Percentiles rank a stretch among this genome's conserved stretches.
Conservation (phyloP, 2,797 vertebrate species). For the Dendrocincla tyrannina region DNA sequence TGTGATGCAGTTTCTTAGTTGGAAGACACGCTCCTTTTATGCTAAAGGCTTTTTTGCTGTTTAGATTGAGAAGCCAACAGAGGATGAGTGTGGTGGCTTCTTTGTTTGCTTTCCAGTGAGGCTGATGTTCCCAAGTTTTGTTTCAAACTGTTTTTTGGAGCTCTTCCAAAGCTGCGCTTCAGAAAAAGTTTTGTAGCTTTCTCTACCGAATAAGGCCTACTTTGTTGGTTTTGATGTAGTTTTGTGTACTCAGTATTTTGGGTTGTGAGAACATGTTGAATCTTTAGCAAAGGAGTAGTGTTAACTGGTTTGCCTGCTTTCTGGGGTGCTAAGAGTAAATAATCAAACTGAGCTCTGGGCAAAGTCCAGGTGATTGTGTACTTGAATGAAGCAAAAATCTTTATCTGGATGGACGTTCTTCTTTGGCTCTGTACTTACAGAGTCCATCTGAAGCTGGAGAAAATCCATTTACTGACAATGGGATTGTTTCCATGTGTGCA, state of each 20-base stretch:
- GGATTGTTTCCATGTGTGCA: neutral
- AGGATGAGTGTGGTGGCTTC: neutral
- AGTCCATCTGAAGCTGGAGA: neutral
- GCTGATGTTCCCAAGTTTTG: neutral
- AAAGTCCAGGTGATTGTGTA: neutral
- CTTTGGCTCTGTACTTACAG: neutral
- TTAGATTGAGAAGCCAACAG: neutral
- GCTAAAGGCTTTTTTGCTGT: neutral
- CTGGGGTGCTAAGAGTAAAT: neutral
- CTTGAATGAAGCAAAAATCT: neutral
- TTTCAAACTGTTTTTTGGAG: neutral
- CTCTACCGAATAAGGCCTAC: neutral
- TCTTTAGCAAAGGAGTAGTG: neutral
- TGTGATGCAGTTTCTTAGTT: neutral
- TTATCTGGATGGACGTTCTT: neutral
- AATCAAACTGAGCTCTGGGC: neutral
- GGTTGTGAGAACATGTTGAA: neutral
- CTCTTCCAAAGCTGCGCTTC: neutral
- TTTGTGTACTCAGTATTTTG: neutral
- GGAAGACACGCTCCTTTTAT: neutral
- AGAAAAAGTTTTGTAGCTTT: neutral
- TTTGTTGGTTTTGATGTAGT: neutral
- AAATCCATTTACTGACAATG: neutral
- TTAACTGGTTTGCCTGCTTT: neutral
- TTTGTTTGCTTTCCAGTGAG: neutral